Evolutionary conservation across 1,140 invertebrate genomes (phyloP).

Genomic region (Caerostris extrusa): DNA sequence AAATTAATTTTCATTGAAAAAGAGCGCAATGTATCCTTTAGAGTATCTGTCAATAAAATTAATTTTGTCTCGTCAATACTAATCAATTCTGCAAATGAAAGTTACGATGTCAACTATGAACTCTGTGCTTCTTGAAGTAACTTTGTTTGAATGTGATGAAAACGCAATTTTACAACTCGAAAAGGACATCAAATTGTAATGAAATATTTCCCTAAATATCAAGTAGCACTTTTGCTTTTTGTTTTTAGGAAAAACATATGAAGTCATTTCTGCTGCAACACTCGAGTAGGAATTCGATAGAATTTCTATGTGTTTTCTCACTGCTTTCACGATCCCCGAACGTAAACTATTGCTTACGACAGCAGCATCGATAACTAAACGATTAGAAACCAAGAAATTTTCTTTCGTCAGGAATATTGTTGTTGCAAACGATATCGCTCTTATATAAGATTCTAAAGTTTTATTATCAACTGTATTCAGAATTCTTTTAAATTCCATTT

Average conservation of each 20-base stretch:
- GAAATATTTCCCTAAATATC: constrained; percentile 13
- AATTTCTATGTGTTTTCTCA: constrained; percentile 17
- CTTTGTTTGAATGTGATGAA: neutral
- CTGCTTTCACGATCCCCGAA: constrained; percentile 16
- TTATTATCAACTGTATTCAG: neutral
- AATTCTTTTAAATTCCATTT: neutral
- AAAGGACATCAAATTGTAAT: constrained; percentile 61
- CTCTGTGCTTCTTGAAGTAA: neutral
- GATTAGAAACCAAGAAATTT: neutral
- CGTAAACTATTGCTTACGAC: constrained; percentile 20
- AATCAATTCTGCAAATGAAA: neutral
- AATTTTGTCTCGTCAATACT: neutral
- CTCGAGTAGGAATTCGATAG: neutral
- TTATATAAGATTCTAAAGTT: constrained; percentile 9
- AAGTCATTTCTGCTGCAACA: neutral
- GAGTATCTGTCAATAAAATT: neutral
- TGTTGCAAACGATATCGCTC: constrained; percentile 7
- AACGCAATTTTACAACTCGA: constrained; percentile 45
- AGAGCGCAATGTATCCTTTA: neutral
- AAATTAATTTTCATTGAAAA: constrained; percentile 25
- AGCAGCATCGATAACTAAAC: neutral
- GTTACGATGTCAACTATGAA: neutral
- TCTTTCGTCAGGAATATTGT: neutral
- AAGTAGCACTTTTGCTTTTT: neutral
- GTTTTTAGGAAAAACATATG: neutral